phyloP scores from a whole-genome alignment of 1,140 invertebrate species.

The Drosophila ironensis region DNA sequence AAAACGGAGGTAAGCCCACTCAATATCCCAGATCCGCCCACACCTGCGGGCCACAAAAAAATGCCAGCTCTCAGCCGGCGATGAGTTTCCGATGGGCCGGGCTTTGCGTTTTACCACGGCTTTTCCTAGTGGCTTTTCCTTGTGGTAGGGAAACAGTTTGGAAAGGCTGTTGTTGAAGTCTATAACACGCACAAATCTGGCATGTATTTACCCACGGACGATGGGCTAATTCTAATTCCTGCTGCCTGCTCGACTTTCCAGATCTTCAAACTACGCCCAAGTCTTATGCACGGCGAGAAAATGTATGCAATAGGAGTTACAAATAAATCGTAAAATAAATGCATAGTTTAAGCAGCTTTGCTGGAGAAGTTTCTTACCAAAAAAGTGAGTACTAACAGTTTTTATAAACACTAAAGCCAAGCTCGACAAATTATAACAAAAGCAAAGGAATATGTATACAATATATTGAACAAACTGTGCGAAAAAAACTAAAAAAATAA shows the following conservation, averaged over 20 bases:
- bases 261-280: slow-evolving; percentile 9
- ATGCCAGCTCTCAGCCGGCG: neutral
- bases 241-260: slow-evolving; percentile 25
- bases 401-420: too few relatives aligned
- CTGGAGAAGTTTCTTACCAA: too few relatives aligned
- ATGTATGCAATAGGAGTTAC: neutral
- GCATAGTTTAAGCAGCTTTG: too few relatives aligned
- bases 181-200: slow-evolving; percentile 46
- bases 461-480: too few relatives aligned
- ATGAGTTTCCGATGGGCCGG: neutral
- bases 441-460: too few relatives aligned
- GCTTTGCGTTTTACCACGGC: neutral
- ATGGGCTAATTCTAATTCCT: slow-evolving; percentile 31
- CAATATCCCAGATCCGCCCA: slow-evolving; percentile 12
- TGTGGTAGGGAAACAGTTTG: neutral
- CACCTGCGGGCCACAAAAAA: slow-evolving; percentile 10
- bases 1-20: slow-evolving; percentile 11
- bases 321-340: too few relatives aligned
- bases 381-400: too few relatives aligned
- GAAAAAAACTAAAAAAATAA: too few relatives aligned
- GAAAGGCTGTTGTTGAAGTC: slow-evolving; percentile 5
- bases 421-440: too few relatives aligned
- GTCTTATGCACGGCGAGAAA: neutral
- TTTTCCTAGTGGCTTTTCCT: slow-evolving; percentile 1
- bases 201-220: slow-evolving; percentile 17